These are phyloP conservation scores for Lithophane leautieri DNA, from an alignment of 2,888 invertebrate species.

Conservation along the genomic window DNA sequence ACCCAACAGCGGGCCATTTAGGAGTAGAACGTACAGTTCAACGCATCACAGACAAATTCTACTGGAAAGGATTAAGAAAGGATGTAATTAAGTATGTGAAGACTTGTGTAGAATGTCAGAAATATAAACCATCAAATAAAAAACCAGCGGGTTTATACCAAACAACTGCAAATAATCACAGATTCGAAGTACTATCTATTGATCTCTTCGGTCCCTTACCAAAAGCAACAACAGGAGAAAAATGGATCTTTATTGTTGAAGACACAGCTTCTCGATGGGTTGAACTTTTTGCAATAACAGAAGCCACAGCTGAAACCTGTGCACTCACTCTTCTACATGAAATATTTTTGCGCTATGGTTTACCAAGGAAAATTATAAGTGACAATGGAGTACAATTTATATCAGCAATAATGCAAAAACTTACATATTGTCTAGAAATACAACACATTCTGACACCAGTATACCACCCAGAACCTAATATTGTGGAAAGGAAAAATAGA, in stretches of 20 bases:
- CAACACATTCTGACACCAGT: not conserved
- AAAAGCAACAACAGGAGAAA: slow-evolving; percentile 15
- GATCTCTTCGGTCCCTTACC: slow-evolving; percentile 21
- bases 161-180: not conserved
- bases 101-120: not conserved
- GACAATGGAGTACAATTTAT: slow-evolving; percentile 4
- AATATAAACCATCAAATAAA: not conserved
- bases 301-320: slow-evolving; percentile 1
- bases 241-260: too few species aligned
- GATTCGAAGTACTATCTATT: slow-evolving; percentile 7
- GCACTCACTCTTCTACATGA: not conserved
- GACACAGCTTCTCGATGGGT: slow-evolving; percentile 23
- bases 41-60: not conserved
- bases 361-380: slow-evolving; percentile 1
- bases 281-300: slow-evolving; percentile 7
- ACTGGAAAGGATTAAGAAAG: not conserved
- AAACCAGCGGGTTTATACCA: not conserved
- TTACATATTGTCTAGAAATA: not conserved
- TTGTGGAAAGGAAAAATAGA: slow-evolving; percentile 38
- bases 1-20: not conserved
- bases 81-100: slow-evolving; percentile 3
- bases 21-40: too few species aligned
- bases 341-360: slow-evolving; percentile 8
- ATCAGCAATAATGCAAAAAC: not conserved
- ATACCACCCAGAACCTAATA: slow-evolving; percentile 23